Evolutionary conservation across 1,140 invertebrate species (phyloP), one percentile per base, ranked within the genome.

Genomic region (Diabrotica virgifera): DNA sequence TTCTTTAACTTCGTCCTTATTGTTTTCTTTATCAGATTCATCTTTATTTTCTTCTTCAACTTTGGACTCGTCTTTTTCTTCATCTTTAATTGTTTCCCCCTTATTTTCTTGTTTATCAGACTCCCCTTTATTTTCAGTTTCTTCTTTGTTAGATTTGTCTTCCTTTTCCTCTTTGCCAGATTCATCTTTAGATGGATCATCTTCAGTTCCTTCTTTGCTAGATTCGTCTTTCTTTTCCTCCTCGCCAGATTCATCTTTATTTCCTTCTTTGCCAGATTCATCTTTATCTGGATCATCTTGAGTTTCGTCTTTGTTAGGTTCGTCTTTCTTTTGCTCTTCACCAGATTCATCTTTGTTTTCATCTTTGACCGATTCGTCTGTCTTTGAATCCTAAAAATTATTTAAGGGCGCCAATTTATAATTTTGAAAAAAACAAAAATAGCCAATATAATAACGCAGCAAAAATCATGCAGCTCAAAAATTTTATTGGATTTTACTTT

Each of bases 241-340:
- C 1, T 24, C 4, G 4, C 1, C 24, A 24, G 24, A 24, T 24
- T 24, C 24, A 1, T 24, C 24, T 24, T 24, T 24, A 24, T 24
- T 24, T 24, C 4, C 24, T 24, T 24, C 24, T 24, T 24, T 24
- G 24, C 1, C 24, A 24, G 24, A 24, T 24, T 24, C 24, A 24
- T 24, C 24, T 24, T 24, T 24, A 24, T 4, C 24, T 24, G 65
- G 24, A 9, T 52, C 59, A 52, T 69, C 57, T 54, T 62, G 58
- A 10, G 54, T 71, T 62, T 66, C 13, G 51, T 65, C 56, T 57
- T 38, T 59, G 37, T n/a, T 50, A 50, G 65, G 36, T 46, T 58
- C 65, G 62, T 59, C 46, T 60, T 63, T 52, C 3, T 40, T n/a
- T 11, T 63, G 50, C n/a, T 35, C 13, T 57, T 67, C 63, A 13